Evolutionary conservation across 2,113 vertebrate genomes (phyloP), one percentile per base, ranked within the genome.

Genomic region (Buteo buteo): DNA sequence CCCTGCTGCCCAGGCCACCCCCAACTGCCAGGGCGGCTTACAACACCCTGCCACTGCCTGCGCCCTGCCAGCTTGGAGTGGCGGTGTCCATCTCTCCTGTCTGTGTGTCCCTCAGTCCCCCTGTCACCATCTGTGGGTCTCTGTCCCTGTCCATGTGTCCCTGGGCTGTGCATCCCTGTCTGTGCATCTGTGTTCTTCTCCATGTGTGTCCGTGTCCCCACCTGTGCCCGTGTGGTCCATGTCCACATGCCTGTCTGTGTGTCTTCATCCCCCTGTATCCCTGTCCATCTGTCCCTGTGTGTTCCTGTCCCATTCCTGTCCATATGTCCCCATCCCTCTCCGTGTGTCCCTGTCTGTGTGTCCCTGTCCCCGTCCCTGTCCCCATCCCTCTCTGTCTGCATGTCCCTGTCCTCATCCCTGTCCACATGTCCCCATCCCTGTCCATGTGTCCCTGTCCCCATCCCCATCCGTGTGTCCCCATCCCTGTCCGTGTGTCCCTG

Each of bases 21-120:
- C 24, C 26, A 9, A 0, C 4, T 11, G 26, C 34, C 49, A 6
- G 3, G 0, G 44, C n/a, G 71, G 20, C 25, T 44, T 42, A 8
- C 0, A 0, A 10, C 40, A 16, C 36, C 66, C 50, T 6, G 34
- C 28, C 12, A 3, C 44, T n/a, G 77, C 16, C 55, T 1, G 6
- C 7, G 0, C 16, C 22, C 52, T 47, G 34, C 45, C 42, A 21
- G 72, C 45, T 3, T 4, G 9, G 47, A 65, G 15, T 1, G 1
- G 10, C 9, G 4, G 73, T 15, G 0, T 42, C 81, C 0, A 0
- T 72, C 52, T 71, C 72, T 76, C 88, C 87, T 9, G 21, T 42
- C 77, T 7, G 45, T 18, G 47, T 36, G 79, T 90, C 59, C 69
- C 5, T 21, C 9, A 13, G 32, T 54, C 45, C 67, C 38, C n/a